Conservation (phyloP, 2,888 invertebrate genomes). For the Catocala fraxini region DNA sequence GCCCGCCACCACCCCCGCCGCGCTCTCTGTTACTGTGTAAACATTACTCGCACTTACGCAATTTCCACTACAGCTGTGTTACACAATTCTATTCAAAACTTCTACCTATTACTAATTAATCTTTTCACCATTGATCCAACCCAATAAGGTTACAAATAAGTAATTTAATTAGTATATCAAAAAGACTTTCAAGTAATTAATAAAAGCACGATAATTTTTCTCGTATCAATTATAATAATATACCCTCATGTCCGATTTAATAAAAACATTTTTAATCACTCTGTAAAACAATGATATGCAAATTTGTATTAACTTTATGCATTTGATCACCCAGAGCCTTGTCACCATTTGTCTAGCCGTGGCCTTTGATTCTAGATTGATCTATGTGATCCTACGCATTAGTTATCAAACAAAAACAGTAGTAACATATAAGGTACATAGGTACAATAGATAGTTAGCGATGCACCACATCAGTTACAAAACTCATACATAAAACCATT, state of each 20-base stretch:
- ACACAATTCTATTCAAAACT: conserved; percentile 13
- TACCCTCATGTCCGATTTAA: no score
- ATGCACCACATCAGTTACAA: conserved; percentile 59
- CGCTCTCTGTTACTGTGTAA: conserved; percentile 28
- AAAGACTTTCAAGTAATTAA: background rate
- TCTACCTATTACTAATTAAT: background rate
- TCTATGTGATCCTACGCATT: conserved; percentile 3
- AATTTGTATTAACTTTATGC: background rate
- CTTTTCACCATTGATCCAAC: background rate
- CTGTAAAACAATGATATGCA: background rate
- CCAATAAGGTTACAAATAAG: background rate
- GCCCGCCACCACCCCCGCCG: conserved; percentile 14
- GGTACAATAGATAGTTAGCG: conserved; percentile 47
- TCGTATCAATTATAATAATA: no score
- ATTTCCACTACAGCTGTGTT: conserved; percentile 22
- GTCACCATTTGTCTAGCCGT: conserved; percentile 3
- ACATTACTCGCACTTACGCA: conserved; percentile 50
- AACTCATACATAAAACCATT: conserved; percentile 66
- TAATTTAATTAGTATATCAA: no score
- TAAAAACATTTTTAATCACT: no score
- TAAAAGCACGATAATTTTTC: background rate
- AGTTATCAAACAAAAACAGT: conserved; percentile 10
- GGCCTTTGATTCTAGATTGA: background rate
- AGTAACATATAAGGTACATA: conserved; percentile 35
- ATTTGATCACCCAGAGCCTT: background rate